Evolutionary conservation across 2,113 vertebrate genomes (phyloP).

Genomic region (Gobius niger): DNA sequence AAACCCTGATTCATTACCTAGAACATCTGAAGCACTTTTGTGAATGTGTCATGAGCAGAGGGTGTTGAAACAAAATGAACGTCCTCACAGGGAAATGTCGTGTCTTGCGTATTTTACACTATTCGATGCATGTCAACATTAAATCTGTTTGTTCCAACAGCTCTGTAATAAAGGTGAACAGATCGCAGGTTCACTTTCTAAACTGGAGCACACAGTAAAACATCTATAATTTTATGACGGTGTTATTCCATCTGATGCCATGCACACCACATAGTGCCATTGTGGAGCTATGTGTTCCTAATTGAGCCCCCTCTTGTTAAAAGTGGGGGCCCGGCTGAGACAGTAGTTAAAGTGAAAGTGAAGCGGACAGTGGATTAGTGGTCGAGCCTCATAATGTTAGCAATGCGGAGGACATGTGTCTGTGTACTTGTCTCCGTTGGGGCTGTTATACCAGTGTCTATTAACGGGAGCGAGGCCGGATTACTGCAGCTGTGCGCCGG

Average conservation of each 20-base stretch:
- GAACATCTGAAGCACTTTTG: too few relatives aligned
- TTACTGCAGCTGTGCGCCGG: conserved; percentile 51
- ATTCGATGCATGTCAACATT: too few relatives aligned
- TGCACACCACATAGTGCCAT: background rate
- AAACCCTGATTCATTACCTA: too few relatives aligned
- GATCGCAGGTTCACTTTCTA: background rate
- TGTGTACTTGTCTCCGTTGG: conserved; percentile 62
- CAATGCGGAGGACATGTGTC: conserved; percentile 61
- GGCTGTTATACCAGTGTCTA: conserved; percentile 55
- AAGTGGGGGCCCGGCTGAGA: background rate
- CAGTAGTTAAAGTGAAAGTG: background rate
- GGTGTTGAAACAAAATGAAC: too few relatives aligned
- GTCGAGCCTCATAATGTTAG: conserved; percentile 55
- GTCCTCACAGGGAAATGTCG: too few relatives aligned
- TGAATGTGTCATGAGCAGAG: too few relatives aligned
- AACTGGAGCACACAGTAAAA: background rate
- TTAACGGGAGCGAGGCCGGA: conserved; percentile 43
- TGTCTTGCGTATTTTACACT: too few relatives aligned
- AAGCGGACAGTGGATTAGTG: conserved; percentile 23
- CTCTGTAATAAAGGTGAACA: too few relatives aligned
- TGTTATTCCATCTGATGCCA: background rate
- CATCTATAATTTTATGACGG: background rate
- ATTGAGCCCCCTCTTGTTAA: background rate
- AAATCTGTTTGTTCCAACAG: too few relatives aligned
- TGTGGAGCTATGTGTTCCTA: background rate